Evolutionary conservation across 2,797 vertebrate genomes (phyloP).

Genomic region (Cuculus canorus): DNA sequence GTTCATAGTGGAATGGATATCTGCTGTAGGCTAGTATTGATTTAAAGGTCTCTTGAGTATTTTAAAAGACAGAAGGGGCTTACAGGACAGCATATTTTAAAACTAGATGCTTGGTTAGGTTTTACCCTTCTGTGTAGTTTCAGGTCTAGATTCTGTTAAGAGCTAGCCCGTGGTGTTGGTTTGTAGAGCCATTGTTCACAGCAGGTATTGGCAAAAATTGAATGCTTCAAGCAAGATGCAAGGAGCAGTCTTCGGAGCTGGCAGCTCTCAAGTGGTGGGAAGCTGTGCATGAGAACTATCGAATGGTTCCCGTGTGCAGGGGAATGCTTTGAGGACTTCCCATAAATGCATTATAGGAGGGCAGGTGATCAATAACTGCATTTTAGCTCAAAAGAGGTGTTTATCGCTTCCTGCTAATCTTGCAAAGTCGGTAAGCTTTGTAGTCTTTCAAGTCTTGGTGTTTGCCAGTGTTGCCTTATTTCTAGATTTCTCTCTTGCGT

Average conservation of each 20-base stretch:
- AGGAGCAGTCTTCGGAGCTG: neutral
- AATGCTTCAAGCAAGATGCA: neutral
- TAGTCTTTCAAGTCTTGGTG: neutral
- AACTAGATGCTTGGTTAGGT: slow-evolving; percentile 40
- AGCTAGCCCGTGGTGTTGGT: neutral
- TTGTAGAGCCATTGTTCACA: neutral
- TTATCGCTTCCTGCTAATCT: neutral
- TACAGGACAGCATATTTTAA: slow-evolving; percentile 53
- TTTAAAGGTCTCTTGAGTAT: slow-evolving; percentile 73
- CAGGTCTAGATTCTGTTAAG: neutral
- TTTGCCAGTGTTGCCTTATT: neutral
- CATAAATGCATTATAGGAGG: neutral
- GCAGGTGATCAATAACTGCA: slow-evolving; percentile 4
- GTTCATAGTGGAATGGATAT: slow-evolving; percentile 82
- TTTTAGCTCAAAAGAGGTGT: slow-evolving; percentile 13
- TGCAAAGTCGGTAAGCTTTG: neutral
- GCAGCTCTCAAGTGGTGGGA: neutral
- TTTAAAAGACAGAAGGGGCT: slow-evolving; percentile 71
- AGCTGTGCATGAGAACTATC: neutral
- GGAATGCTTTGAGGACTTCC: neutral
- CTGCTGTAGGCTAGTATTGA: slow-evolving; percentile 82
- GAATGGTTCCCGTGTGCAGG: neutral
- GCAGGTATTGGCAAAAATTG: neutral
- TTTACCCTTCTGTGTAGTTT: neutral
- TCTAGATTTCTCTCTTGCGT: neutral